A percentile compares a stretch with the other conserved stretches of the same genome.
Conservation (phyloP, 2,113 vertebrate species). For the Atherinomorus stipes region DNA sequence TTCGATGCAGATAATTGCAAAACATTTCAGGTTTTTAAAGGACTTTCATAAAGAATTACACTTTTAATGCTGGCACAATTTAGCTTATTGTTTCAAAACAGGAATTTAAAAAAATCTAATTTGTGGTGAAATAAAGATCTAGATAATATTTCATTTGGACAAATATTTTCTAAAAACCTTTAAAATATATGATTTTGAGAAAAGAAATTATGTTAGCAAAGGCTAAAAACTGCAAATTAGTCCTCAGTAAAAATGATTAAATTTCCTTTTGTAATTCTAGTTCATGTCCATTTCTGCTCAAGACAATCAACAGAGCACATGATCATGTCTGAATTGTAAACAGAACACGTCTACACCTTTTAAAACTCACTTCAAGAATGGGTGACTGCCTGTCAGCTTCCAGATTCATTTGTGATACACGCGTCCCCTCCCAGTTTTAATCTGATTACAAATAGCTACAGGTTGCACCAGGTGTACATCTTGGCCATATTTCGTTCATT, state of each 20-base stretch:
- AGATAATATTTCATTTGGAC: not conserved
- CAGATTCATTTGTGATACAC: slow-evolving; percentile 7
- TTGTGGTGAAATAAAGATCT: not conserved
- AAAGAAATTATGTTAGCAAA: not conserved
- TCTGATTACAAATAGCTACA: slow-evolving; percentile 18
- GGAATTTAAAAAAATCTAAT: not conserved
- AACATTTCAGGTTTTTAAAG: slow-evolving; percentile 9
- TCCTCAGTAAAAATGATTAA: too few relatives aligned
- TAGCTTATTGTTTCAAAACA: not conserved
- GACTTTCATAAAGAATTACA: slow-evolving; percentile 7
- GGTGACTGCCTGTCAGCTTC: slow-evolving; percentile 30
- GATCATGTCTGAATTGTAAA: not conserved
- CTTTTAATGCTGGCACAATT: slow-evolving; percentile 5
- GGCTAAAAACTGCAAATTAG: too few relatives aligned
- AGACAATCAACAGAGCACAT: too few relatives aligned
- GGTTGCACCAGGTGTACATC: slow-evolving; percentile 4
- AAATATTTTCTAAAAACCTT: not conserved
- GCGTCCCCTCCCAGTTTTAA: not conserved
- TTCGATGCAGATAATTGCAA: not conserved
- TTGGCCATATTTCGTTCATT: not conserved
- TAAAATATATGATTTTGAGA: not conserved
- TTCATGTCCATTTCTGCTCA: too few relatives aligned
- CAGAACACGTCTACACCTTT: not conserved
- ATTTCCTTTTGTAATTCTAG: too few relatives aligned
- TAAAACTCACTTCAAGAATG: slow-evolving; percentile 1